Evolutionary conservation across 1,140 invertebrate genomes (phyloP), one percentile per base, ranked within the genome.

Genomic region (Pogonognathellus flavescens): DNA sequence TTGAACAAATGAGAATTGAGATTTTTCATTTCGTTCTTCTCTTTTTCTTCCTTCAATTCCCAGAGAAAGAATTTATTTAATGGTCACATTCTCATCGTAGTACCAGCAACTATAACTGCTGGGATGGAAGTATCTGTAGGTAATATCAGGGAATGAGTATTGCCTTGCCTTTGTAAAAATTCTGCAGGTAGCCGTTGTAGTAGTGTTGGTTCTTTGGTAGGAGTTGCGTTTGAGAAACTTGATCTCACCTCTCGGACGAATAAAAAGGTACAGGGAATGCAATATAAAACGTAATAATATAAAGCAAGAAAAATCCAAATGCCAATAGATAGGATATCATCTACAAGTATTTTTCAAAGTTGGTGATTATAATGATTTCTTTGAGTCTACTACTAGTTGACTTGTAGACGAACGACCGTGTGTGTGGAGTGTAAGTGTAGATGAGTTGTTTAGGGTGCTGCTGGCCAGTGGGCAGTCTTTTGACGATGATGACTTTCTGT

Each of bases 91-190:
- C 31, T 3, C 31, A 41, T 41, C 31, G 31, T 6, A 41, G 41
- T n/a, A 76, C 31, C 41, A 76, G 31, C 41, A 76, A 76, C 53
- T n/a, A 31, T 13, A 49, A 41, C 70, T 76, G n/a, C n/a, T n/a
- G n/a, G n/a, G n/a, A n/a, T n/a, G n/a, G n/a, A n/a, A n/a, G n/a
- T n/a, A n/a, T n/a, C n/a, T n/a, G n/a, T n/a, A n/a, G n/a, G n/a
- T n/a, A 76, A n/a, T 41, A 76, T 76, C 70, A 76, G n/a, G 62
- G 62, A 76, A n/a, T 76, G 70, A 76, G 41, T 76, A 41, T 49
- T 76, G 41, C 31, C 31, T 41, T 41, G 31, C 31, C 31, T 41
- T 76, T 76, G 41, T 31, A 76, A 50, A 76, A 76, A 76, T 76
- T 76, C 11, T 76, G 70, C 70, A 41, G 70, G 41, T 18, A 76